Evolutionary conservation across 1,140 invertebrate species (phyloP), one percentile per base, ranked within the genome.

Genomic region (Pseudomyrmex concolor): DNA sequence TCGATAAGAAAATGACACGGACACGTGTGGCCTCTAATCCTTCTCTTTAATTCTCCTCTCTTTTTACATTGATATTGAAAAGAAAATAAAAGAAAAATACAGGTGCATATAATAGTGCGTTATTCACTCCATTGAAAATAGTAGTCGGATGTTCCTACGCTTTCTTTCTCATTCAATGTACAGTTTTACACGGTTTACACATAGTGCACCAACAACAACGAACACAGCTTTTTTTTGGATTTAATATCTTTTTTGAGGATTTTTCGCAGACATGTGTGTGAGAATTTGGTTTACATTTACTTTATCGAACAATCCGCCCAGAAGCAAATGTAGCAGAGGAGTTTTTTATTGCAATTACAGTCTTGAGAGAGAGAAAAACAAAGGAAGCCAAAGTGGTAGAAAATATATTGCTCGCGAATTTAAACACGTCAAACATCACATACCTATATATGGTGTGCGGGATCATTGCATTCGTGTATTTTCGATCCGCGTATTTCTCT

Each of bases 401-500:
- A 67, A 68, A 80, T 68, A 34, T 59, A 68, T 67, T 45, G 43
- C 17, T 25, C 25, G 22, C 34, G 59, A n/a, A 74, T 74, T 74
- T 34, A 34, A 34, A 5, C 34, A 4, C 34, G 34, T 0, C 34
- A 34, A 34, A 34, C 34, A 34, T 34, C 34, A 34, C 5, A 34
- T 25, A n/a, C n/a, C n/a, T n/a, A 25, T 25, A 3, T 25, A 25
- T 25, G 2, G 25, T 25, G 25, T 25, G 25, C 3, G 3, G 25
- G 25, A 72, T 17, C 43, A 22, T 2, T 12, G 15, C 22, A 22
- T 15, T 22, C 1, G 25, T 12, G 15, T 9, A 43, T 2, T 15
- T 15, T 19, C 59, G 45, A 72, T 72, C 17, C 3, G 9, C 5
- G 1, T 73, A 63, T 73, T 73, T 59, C 9, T 51, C 50, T 59